Evolutionary conservation across 30 jellyfish, hydroid and myxozoan genomes (phyloP), one percentile per base, ranked within the genome.

Genomic region (Turritopsis dohrnii): DNA sequence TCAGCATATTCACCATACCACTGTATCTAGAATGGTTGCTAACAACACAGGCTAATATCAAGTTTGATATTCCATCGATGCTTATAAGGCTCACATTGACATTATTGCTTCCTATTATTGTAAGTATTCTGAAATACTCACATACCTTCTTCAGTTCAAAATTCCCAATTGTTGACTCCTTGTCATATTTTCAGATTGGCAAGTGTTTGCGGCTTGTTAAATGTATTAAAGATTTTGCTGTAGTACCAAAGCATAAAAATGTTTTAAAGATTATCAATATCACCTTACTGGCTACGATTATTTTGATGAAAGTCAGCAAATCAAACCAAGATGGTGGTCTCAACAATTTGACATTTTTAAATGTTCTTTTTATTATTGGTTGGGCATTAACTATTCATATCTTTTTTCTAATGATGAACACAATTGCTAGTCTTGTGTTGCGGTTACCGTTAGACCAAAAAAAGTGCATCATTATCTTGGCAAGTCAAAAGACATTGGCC

Each of bases 401-500:
- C 22, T 79, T 93, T 1, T 88, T 83, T 60, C 88, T 88, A n/a
- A 25, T 88, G 26, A 27, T 93, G 26, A 93, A 92, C 73, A 83
- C 86, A 3, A 76, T 88, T 24, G 92, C 85, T n/a, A 72, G 92
- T 52, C 84, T 81, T 52, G 29, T 92, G 28, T 66, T 92, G 1
- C 81, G 96, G 52, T 80, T 92, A 3, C 53, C 81, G 9, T 66
- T 80, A 25, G 76, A 52, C 21, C 91, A 92, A 66, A 60, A 84
- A 30, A 92, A 92, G 72, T 83, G 96, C 66, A 81, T 92, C 22
- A 90, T 88, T 29, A 87, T 92, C 23, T 86, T 92, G 54, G 93
- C 95, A 28, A 92, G 98, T 74, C 98, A 92, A 86, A 92, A 92
- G 71, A 88, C 98, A 24, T 75, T 87, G 31, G 94, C 96, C 19